phyloP scores from a whole-genome alignment of 2,888 invertebrate species.

The Sminthurinus aureus region DNA sequence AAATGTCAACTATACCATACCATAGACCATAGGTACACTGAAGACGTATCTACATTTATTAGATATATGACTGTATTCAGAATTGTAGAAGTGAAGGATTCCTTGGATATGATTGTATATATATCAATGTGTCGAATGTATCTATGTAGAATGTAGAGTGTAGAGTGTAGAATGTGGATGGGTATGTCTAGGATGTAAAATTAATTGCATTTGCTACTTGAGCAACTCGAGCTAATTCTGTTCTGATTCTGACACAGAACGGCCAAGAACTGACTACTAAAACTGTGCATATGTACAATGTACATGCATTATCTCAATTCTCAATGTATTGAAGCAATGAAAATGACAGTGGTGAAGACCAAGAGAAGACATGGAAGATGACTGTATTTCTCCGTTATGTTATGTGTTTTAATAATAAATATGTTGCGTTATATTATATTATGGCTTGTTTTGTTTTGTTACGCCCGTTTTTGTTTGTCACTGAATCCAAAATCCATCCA shows the following conservation, averaged over 20 bases:
- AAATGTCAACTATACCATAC: too few relatives aligned
- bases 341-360: background rate
- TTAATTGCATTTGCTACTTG: constrained; percentile 14
- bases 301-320: too few relatives aligned
- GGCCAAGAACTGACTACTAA: background rate
- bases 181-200: constrained; percentile 3
- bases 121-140: background rate
- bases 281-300: background rate
- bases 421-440: too few relatives aligned
- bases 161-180: background rate
- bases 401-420: too few relatives aligned
- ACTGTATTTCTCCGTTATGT: too few relatives aligned
- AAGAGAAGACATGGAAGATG: background rate
- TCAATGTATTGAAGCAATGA: background rate
- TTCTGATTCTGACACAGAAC: background rate
- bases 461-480: too few relatives aligned
- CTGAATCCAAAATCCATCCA: background rate
- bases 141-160: background rate
- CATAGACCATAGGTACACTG: too few relatives aligned
- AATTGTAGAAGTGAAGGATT: background rate
- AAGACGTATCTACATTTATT: too few relatives aligned
- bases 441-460: too few relatives aligned
- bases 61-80: too few relatives aligned
- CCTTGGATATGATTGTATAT: background rate
- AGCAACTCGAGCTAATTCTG: background rate